A percentile compares a stretch with the other conserved stretches of the same genome.
Conservation (phyloP, 2,113 vertebrate genomes). For the Ranitomeya variabilis region DNA sequence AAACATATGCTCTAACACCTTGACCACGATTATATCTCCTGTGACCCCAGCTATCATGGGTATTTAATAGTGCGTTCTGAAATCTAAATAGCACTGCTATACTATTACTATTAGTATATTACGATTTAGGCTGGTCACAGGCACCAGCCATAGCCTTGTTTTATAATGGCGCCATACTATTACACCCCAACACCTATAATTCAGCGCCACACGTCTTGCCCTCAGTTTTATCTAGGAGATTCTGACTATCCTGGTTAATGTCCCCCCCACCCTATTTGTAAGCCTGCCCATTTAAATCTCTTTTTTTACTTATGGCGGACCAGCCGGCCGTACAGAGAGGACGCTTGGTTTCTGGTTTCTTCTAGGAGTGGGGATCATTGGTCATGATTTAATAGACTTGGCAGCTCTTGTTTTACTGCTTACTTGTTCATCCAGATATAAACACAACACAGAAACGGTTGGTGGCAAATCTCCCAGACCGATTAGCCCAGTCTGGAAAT, state of each 20-base stretch:
- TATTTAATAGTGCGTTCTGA: too few species aligned
- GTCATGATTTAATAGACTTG: constrained; percentile 33
- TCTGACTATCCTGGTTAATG: background rate
- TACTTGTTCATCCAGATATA: constrained; percentile 49
- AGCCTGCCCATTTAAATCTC: background rate
- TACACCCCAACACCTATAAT: background rate
- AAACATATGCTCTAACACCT: too few species aligned
- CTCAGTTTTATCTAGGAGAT: too few species aligned
- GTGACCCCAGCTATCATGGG: too few species aligned
- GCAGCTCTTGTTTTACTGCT: constrained; percentile 62
- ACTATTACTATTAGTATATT: too few species aligned
- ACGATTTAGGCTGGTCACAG: too few species aligned
- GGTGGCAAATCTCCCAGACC: constrained; percentile 67
- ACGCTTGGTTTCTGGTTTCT: background rate
- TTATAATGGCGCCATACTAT: too few species aligned
- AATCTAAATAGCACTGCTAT: too few species aligned
- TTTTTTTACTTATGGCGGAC: too few species aligned
- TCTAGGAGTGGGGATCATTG: background rate
- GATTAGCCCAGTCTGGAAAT: constrained; percentile 66
- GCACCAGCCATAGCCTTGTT: too few species aligned
- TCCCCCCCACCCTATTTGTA: background rate
- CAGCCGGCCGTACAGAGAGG: background rate
- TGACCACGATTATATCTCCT: too few species aligned
- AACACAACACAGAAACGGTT: constrained; percentile 63
- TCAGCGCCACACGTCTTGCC: background rate